Conservation (phyloP, 2,888 invertebrate genomes). For the Buathra laborator region DNA sequence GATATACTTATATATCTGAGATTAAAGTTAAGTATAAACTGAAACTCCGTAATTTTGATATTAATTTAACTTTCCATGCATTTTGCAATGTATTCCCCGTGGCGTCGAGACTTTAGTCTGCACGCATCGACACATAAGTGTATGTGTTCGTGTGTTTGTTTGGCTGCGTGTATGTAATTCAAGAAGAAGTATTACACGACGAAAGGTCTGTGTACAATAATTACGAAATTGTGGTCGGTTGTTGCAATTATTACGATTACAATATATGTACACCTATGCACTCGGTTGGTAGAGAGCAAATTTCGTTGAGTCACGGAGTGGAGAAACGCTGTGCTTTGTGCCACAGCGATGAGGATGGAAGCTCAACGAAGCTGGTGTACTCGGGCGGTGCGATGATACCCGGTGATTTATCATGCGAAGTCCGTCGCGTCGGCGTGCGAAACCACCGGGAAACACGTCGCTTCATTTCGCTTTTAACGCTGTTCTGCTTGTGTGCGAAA, state of each 20-base stretch:
- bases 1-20: neutral
- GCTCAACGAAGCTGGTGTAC: conserved; percentile 34
- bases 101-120: neutral
- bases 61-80: neutral
- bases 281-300: conserved; percentile 6
- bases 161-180: conserved; percentile 22
- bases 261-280: neutral
- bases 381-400: conserved; percentile 45
- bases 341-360: conserved; percentile 1
- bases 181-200: conserved; percentile 46
- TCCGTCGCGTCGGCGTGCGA: conserved; percentile 64
- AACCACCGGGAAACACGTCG: conserved; percentile 63
- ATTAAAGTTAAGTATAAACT: neutral
- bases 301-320: conserved; percentile 36
- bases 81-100: neutral
- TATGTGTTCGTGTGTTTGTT: neutral
- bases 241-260: conserved; percentile 60
- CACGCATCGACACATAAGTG: neutral
- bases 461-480: conserved; percentile 63
- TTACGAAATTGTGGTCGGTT: conserved; percentile 60
- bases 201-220: conserved; percentile 45
- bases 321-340: conserved; percentile 40
- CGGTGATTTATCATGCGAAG: conserved; percentile 65
- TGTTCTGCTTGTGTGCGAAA: neutral
- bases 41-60: neutral